Evolutionary conservation across 2,797 vertebrate genomes (phyloP).

Genomic region (Momotus momota): DNA sequence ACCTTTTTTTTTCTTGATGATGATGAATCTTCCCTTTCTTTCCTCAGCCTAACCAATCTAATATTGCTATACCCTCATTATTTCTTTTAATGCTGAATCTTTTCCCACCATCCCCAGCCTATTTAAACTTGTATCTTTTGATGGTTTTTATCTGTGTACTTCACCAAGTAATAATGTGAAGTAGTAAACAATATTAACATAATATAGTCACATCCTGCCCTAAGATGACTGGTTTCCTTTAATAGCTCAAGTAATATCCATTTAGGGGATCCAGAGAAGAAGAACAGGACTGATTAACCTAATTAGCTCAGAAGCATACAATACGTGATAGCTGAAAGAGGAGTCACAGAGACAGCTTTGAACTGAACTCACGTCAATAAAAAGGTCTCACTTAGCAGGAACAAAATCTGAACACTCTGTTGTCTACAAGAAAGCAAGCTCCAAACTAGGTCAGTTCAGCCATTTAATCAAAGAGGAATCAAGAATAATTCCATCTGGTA

Average conservation of each 20-base stretch:
- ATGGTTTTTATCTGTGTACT: neutral
- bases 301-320: neutral
- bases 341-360: neutral
- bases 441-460: neutral
- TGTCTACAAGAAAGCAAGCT: neutral
- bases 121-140: neutral
- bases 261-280: neutral
- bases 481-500: neutral
- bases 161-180: neutral
- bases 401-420: rapidly evolving
- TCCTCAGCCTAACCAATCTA: neutral
- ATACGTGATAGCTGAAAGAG: neutral
- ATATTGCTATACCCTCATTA: neutral
- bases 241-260: neutral
- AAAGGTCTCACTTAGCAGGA: neutral
- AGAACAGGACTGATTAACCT: neutral
- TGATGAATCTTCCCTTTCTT: neutral
- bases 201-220: neutral
- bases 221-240: neutral
- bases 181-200: neutral
- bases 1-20: neutral
- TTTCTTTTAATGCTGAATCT: neutral
- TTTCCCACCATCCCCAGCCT: neutral
- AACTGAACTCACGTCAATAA: neutral
- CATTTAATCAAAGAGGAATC: neutral